Percentiles rank a stretch among this genome's conserved stretches.
These are phyloP conservation scores for Eulemur albifrons DNA, from an alignment of 2,797 vertebrate species.

Conservation along the genomic window DNA sequence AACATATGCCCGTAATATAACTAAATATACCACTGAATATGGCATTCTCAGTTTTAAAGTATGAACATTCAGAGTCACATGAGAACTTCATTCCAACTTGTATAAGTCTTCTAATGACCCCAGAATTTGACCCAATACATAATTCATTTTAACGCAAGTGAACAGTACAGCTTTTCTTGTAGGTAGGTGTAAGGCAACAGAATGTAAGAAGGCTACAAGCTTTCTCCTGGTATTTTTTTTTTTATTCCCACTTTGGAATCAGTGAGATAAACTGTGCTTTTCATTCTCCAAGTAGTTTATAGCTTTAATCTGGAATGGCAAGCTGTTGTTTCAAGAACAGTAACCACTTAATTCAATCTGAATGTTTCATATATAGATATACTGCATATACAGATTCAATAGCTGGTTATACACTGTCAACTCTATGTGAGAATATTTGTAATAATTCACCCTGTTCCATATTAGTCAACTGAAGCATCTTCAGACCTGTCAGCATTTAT, in stretches of 20 bases:
- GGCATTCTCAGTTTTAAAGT: neutral
- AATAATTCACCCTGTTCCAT: slow-evolving; percentile 5
- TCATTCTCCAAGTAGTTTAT: slow-evolving; percentile 58
- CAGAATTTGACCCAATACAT: neutral
- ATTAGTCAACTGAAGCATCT: neutral
- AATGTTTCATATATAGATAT: slow-evolving; percentile 23
- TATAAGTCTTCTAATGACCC: neutral
- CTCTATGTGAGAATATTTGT: neutral
- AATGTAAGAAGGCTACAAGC: neutral
- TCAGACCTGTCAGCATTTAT: neutral
- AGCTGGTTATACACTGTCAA: neutral
- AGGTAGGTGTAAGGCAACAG: neutral
- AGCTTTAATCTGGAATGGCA: slow-evolving; percentile 49
- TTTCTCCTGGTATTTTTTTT: neutral
- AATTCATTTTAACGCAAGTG: slow-evolving; percentile 6
- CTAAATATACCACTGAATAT: neutral
- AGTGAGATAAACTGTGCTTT: neutral
- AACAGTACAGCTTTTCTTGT: slow-evolving; percentile 8
- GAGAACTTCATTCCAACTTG: neutral
- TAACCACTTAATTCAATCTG: slow-evolving; percentile 30
- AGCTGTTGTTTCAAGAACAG: slow-evolving; percentile 37
- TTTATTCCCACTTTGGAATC: neutral
- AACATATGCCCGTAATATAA: neutral
- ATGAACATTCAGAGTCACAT: neutral
- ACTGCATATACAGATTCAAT: neutral